Evolutionary conservation across 1,140 invertebrate species (phyloP), one percentile per base, ranked within the genome.

Genomic region (Dryas iulia): DNA sequence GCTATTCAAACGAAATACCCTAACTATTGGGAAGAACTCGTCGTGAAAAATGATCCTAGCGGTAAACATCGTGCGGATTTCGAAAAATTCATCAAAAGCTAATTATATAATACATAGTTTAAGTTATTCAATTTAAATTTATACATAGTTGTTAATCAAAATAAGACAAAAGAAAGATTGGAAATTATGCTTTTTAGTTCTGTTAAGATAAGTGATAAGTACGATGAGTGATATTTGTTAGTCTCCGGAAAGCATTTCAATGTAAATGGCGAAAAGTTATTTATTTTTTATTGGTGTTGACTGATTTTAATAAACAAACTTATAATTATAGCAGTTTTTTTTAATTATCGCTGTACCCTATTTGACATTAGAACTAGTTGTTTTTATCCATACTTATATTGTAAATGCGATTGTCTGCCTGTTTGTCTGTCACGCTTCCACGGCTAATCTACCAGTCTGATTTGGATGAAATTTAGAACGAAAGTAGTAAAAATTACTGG

Each of bases 11-110:
- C 88, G 59, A 92, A 92, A 21, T 82, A 89, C 59, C 89, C 92
- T 0, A 85, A 87, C n/a, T 80, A 91, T 54, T 93, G 92, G 90
- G 87, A 92, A 10, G 82, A 91, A 58, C 80, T 93, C 1, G 82
- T 85, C 1, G 80, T 84, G 63, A 93, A 93, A 63, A 92, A 91
- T 52, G 92, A 93, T 66, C 89, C 89, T 8, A 70, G 77, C 1
- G 85, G 84, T 59, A 84, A 89, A 28, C 69, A 87, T 59, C 81
- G 82, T 39, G 79, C 54, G 3, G 75, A 81, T 59, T 91, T 91
- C 59, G 87, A 91, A 56, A 90, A 89, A 72, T 91, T 91, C 65
- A 83, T 91, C 71, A 80, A 86, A 18, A 80, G 78, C 52, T 83
- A 81, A 47, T 21, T 47, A 18, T 74, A 83, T 82, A 81, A 72